These are phyloP conservation scores for Druceiella hillmani DNA, from an alignment of 2,888 invertebrate genomes.

Conservation along the genomic window DNA sequence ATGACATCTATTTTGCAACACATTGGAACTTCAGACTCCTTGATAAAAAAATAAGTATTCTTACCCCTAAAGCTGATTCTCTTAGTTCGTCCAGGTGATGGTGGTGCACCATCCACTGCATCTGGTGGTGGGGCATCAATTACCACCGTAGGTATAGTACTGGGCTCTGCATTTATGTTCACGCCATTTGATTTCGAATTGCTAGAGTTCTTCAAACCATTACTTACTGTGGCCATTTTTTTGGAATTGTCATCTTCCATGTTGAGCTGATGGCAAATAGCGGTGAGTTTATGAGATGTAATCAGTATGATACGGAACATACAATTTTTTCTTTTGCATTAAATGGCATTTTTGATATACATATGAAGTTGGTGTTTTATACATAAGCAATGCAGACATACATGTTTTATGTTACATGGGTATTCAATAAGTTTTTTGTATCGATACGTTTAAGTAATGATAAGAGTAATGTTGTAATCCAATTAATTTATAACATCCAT, in stretches of 20 bases:
- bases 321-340: not conserved
- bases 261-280: slow-evolving; percentile 28
- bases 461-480: no score
- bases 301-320: slow-evolving; percentile 6
- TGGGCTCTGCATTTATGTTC: slow-evolving; percentile 33
- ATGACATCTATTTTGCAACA: no score
- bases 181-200: slow-evolving; percentile 35
- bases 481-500: no score
- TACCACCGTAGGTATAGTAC: slow-evolving; percentile 35
- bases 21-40: no score
- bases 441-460: no score
- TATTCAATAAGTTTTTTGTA: no score
- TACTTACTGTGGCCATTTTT: no score
- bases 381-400: not conserved
- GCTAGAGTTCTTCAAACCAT: slow-evolving; percentile 33
- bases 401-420: no score
- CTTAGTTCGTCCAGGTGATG: slow-evolving; percentile 36
- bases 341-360: not conserved
- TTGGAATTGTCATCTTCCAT: slow-evolving; percentile 30
- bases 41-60: no score
- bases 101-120: slow-evolving; percentile 12
- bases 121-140: slow-evolving; percentile 29
- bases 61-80: slow-evolving; percentile 57
- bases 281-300: not conserved
- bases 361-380: not conserved